Percentiles rank a stretch among this genome's conserved stretches.
phyloP scores from a whole-genome alignment of 2,888 invertebrate species.

The Drosophila buzzatii region DNA sequence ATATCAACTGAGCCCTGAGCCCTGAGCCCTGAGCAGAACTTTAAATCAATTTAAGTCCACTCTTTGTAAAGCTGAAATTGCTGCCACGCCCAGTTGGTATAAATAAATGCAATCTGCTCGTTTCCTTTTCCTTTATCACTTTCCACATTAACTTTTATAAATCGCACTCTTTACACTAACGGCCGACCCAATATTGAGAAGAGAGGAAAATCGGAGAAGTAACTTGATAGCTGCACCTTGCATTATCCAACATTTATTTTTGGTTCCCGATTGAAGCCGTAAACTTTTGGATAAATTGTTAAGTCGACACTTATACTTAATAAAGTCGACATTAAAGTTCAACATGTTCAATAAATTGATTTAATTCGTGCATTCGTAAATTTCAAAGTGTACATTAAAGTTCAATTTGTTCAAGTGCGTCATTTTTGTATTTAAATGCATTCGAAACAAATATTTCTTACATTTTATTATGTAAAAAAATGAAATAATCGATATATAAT shows the following conservation, averaged over 20 bases:
- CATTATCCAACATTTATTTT: constrained; percentile 42
- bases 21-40: constrained; percentile 22
- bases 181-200: not conserved
- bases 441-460: not conserved
- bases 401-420: constrained; percentile 37
- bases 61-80: constrained; percentile 21
- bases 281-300: constrained; percentile 49
- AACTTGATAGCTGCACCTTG: constrained; percentile 42
- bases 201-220: constrained; percentile 2
- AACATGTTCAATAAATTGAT: constrained; percentile 51
- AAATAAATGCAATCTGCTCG: constrained; percentile 9
- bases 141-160: constrained; percentile 1
- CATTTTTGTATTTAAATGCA: constrained; percentile 19
- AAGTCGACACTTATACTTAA: constrained; percentile 51
- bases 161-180: constrained; percentile 58
- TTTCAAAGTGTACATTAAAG: constrained; percentile 24
- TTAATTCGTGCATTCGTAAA: constrained; percentile 47
- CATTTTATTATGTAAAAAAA: not conserved
- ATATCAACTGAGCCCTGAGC: constrained; percentile 50
- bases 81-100: constrained; percentile 53
- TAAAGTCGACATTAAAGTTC: constrained; percentile 19
- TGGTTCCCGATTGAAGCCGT: constrained; percentile 47
- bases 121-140: not conserved
- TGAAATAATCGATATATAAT: not conserved
- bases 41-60: constrained; percentile 72